phyloP scores from a whole-genome alignment of 2,113 vertebrate genomes.

The Heloderma charlesbogerti region DNA sequence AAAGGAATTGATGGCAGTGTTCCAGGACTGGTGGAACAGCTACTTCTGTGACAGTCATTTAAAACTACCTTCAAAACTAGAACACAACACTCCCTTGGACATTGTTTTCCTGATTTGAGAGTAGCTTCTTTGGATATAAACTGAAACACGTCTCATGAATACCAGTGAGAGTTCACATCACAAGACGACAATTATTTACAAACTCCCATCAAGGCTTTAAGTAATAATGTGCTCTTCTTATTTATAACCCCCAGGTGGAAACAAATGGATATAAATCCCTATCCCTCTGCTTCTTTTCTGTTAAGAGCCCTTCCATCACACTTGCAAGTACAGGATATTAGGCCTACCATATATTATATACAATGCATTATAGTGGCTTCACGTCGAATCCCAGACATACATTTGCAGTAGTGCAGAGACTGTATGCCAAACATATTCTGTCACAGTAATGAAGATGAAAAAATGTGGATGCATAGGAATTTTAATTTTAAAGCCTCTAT shows the following conservation, averaged over 20 bases:
- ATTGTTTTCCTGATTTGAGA: background rate
- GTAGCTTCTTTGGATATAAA: background rate
- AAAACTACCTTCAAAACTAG: background rate
- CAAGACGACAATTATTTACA: slow-evolving; percentile 37
- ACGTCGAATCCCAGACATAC: slow-evolving; percentile 36
- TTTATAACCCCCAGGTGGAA: slow-evolving; percentile 40
- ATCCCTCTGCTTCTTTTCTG: background rate
- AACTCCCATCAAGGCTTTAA: background rate
- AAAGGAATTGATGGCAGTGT: background rate
- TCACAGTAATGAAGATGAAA: background rate
- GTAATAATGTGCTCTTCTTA: slow-evolving; percentile 2
- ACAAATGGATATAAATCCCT: slow-evolving; percentile 32
- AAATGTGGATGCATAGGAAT: background rate
- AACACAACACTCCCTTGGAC: background rate
- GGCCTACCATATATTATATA: slow-evolving; percentile 13
- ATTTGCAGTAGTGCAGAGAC: slow-evolving; percentile 5
- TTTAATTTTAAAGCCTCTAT: background rate
- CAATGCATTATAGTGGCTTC: slow-evolving; percentile 3
- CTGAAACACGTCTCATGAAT: background rate
- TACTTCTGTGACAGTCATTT: background rate
- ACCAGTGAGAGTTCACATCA: background rate
- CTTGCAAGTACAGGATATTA: slow-evolving; percentile 61
- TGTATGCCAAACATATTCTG: background rate
- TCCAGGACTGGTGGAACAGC: background rate
- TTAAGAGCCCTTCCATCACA: slow-evolving; percentile 20